Conservation (phyloP, 1,140 invertebrate genomes). For the Rhagoletis zephyria region DNA sequence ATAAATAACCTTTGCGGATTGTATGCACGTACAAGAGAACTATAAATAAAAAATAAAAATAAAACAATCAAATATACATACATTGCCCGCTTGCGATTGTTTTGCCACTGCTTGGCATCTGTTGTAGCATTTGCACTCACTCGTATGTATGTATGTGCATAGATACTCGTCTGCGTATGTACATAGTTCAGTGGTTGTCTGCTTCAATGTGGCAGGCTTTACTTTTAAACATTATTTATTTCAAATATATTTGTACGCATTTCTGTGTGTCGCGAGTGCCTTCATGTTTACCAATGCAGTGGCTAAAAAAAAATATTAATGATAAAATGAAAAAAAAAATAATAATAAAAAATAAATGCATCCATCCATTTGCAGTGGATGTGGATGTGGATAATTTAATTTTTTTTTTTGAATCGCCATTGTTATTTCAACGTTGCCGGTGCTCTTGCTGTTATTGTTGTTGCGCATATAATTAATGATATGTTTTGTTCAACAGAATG, state of each 20-base stretch:
- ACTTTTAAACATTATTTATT: conserved; percentile 18
- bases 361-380: background rate
- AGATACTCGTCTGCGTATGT: too few species aligned
- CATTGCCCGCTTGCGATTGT: background rate
- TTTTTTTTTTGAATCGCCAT: conserved; percentile 26
- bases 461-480: conserved; percentile 41
- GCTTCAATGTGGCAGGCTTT: background rate
- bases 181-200: background rate
- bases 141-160: too few species aligned
- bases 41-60: conserved; percentile 26
- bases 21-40: background rate
- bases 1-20: too few species aligned
- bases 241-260: conserved; percentile 14
- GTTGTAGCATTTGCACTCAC: background rate
- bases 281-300: background rate
- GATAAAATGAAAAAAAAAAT: background rate
- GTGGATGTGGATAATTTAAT: background rate
- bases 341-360: conserved; percentile 4
- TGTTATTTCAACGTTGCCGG: background rate
- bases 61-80: background rate
- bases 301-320: background rate
- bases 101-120: background rate
- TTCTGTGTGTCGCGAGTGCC: conserved; percentile 1
- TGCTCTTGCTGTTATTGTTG: background rate
- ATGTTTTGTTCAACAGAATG: conserved; percentile 21